These are phyloP conservation scores for Andrena hattorfiana DNA, from an alignment of 2,888 invertebrate species.

Conservation along the genomic window DNA sequence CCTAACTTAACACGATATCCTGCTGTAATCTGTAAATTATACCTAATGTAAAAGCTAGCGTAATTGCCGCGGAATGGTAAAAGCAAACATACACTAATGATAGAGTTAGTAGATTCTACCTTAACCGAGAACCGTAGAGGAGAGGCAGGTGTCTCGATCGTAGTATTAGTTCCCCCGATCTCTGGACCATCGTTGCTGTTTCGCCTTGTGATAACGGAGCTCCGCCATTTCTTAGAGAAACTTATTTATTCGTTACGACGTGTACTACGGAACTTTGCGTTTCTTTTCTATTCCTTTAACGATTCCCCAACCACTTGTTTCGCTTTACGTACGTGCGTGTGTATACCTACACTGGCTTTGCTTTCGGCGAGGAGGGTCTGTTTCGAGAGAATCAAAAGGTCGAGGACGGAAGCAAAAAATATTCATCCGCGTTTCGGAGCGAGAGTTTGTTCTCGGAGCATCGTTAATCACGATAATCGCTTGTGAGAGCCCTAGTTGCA, in stretches of 20 bases:
- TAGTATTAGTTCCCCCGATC: constrained; percentile 75
- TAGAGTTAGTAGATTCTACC: constrained; percentile 56
- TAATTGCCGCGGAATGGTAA: constrained; percentile 46
- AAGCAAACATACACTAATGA: constrained; percentile 62
- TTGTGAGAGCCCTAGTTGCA: background rate
- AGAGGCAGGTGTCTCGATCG: constrained; percentile 52
- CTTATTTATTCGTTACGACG: constrained; percentile 1
- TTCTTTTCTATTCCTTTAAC: background rate
- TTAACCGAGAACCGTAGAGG: constrained; percentile 56
- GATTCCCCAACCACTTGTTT: background rate
- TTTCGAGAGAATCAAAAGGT: background rate
- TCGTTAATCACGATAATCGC: constrained; percentile 10
- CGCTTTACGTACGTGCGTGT: background rate
- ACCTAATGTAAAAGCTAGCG: constrained; percentile 51
- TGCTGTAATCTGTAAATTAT: constrained; percentile 71
- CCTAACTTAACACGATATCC: constrained; percentile 55
- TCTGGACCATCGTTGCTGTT: constrained; percentile 72
- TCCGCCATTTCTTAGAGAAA: background rate
- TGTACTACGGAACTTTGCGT: background rate
- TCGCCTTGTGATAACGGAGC: constrained; percentile 70
- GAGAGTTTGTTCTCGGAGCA: background rate
- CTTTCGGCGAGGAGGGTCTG: background rate
- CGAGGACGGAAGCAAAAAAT: background rate
- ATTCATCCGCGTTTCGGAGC: background rate
- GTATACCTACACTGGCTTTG: too few relatives aligned